These are phyloP conservation scores for Nasonia giraulti DNA, from an alignment of 1,140 invertebrate genomes.

Conservation along the genomic window DNA sequence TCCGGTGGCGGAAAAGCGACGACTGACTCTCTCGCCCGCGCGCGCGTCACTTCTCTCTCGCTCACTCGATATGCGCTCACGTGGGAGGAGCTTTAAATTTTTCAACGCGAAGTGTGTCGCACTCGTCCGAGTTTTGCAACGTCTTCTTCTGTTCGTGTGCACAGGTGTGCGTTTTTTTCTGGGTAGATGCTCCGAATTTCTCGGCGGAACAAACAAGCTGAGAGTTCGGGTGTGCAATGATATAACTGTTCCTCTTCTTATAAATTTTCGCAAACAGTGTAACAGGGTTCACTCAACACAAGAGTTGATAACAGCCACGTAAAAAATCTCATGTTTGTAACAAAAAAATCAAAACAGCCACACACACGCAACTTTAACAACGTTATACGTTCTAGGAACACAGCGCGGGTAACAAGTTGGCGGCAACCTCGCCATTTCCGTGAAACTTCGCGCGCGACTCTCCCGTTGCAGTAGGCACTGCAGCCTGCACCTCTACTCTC, in stretches of 20 bases:
- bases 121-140: constrained; percentile 42
- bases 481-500: constrained; percentile 61
- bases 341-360: not conserved
- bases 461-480: too few relatives aligned
- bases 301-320: not conserved
- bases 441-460: not conserved
- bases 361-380: not conserved
- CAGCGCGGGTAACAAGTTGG: not conserved
- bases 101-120: not conserved
- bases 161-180: too few relatives aligned
- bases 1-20: not conserved
- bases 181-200: not conserved
- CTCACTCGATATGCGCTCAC: not conserved
- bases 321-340: not conserved
- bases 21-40: not conserved
- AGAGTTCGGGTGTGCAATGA: too few relatives aligned
- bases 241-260: too few relatives aligned
- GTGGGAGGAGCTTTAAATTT: constrained; percentile 4
- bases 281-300: too few relatives aligned
- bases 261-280: too few relatives aligned
- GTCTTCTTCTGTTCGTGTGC: constrained; percentile 36
- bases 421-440: not conserved
- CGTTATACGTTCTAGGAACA: not conserved
- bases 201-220: not conserved
- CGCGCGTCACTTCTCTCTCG: not conserved